Conservation (phyloP, 1,140 invertebrate genomes). For the Trachymyrmex cornetzi region DNA sequence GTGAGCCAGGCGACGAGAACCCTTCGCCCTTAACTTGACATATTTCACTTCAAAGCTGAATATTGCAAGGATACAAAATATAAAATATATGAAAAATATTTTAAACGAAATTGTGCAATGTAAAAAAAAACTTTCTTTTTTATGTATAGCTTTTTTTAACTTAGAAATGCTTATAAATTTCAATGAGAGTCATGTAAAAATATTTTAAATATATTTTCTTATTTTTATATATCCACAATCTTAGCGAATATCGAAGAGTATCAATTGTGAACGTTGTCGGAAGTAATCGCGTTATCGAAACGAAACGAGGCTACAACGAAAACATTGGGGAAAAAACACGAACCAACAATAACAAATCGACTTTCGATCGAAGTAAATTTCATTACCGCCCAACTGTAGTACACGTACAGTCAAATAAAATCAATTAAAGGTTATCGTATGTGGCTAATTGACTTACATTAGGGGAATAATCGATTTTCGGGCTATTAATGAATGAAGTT, state of each 20-base stretch:
- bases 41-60: conserved; percentile 18
- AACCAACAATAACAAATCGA: conserved; percentile 46
- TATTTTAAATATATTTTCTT: neutral
- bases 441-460: conserved; percentile 61
- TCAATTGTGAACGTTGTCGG: conserved; percentile 9
- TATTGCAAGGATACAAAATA: neutral
- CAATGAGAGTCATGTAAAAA: neutral
- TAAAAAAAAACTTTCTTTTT: neutral
- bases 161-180: neutral
- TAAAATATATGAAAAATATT: neutral
- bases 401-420: conserved; percentile 38
- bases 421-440: conserved; percentile 55
- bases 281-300: neutral
- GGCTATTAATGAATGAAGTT: conserved; percentile 70
- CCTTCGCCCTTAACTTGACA: neutral
- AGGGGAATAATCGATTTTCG: conserved; percentile 61
- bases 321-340: neutral
- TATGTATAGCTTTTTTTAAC: neutral
- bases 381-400: neutral
- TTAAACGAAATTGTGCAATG: neutral
- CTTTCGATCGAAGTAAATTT: conserved; percentile 26
- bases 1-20: neutral
- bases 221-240: neutral
- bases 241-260: neutral
- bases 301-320: neutral